Percentiles rank a stretch among this genome's conserved stretches.
Conservation (phyloP, 2,113 vertebrate species). For the Misgurnus anguillicaudatus region DNA sequence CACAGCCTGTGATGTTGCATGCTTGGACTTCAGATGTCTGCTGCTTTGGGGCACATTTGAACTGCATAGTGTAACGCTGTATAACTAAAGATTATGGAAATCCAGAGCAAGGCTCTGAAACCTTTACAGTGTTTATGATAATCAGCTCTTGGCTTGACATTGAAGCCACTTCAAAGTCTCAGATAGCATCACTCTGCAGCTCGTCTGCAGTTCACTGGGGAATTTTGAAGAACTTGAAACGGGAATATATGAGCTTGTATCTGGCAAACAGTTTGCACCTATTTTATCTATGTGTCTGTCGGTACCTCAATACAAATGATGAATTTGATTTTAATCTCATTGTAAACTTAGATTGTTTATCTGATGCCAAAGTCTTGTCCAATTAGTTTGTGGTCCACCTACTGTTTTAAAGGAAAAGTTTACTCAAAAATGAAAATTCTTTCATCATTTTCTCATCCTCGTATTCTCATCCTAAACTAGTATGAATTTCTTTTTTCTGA, state of each 20-base stretch:
- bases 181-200: conserved; percentile 10
- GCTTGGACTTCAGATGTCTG: conserved; percentile 17
- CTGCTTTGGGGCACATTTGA: conserved; percentile 11
- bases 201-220: neutral
- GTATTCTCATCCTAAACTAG: no score
- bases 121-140: conserved; percentile 25
- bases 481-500: no score
- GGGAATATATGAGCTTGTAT: neutral
- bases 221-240: neutral
- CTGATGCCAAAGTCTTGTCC: neutral
- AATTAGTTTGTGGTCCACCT: no score
- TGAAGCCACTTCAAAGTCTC: conserved; percentile 28
- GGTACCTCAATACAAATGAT: neutral
- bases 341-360: neutral
- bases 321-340: neutral
- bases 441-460: no score
- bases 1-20: neutral
- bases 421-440: no score
- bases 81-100: conserved; percentile 46
- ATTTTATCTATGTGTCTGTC: neutral
- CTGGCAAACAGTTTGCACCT: neutral
- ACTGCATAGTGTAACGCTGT: neutral
- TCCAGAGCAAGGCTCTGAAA: conserved; percentile 13
- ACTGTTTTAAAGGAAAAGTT: no score
- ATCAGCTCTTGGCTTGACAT: conserved; percentile 41